Conservation (phyloP, 2,888 invertebrate species). For the Entomobrya multifasciata region DNA sequence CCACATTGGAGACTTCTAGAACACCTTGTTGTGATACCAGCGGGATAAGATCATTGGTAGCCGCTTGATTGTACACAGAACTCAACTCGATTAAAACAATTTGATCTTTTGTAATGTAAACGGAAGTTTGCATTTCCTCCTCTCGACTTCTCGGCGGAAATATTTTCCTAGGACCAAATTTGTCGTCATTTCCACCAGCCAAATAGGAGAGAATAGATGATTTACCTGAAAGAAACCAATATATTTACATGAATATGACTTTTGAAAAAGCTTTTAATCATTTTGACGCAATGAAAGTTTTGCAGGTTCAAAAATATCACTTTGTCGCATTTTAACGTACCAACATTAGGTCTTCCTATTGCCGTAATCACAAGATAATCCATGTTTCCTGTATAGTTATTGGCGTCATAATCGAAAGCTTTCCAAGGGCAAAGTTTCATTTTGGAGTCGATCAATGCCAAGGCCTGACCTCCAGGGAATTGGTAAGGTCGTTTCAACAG, state of each 20-base stretch:
- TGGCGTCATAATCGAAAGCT: conserved; percentile 61
- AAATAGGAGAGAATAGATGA: conserved; percentile 76
- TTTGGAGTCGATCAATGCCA: conserved; percentile 73
- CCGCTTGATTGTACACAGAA: conserved; percentile 75
- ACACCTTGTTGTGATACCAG: conserved; percentile 70
- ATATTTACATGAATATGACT: no score
- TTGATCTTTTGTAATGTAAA: conserved; percentile 74
- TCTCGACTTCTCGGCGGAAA: conserved; percentile 68
- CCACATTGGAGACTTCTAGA: conserved; percentile 75
- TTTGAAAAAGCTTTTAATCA: no score
- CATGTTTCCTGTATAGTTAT: conserved; percentile 54
- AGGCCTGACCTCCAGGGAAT: conserved; percentile 72
- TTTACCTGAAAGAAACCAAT: conserved; percentile 71
- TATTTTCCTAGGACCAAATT: conserved; percentile 63
- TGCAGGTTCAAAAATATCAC: no score
- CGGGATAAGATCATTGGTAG: conserved; percentile 75
- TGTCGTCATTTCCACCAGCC: conserved; percentile 60
- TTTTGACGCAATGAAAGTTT: no score
- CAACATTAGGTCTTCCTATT: conserved; percentile 74
- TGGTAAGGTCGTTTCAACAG: conserved; percentile 68
- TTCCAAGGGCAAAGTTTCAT: conserved; percentile 69
- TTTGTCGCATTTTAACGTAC: conserved; percentile 1
- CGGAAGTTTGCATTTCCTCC: conserved; percentile 71
- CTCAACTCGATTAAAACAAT: conserved; percentile 78
- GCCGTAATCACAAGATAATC: conserved; percentile 79